A percentile compares a stretch with the other conserved stretches of the same genome.
These are phyloP conservation scores for Cetoscarus ocellatus DNA, from an alignment of 2,797 vertebrate species.

Conservation along the genomic window DNA sequence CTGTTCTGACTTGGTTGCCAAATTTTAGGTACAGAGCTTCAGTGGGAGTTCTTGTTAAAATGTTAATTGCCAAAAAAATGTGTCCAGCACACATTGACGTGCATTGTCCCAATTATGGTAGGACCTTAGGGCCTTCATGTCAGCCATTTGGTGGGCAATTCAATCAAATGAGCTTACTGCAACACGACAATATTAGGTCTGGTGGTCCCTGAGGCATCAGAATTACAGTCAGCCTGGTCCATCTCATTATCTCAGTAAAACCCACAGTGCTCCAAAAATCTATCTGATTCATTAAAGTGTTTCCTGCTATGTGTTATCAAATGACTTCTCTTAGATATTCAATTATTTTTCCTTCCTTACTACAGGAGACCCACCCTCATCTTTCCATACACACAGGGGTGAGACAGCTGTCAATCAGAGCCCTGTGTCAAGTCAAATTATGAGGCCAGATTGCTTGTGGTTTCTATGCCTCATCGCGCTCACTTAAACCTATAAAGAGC, in stretches of 20 bases:
- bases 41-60: background rate
- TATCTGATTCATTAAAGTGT: background rate
- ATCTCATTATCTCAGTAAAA: slow-evolving; percentile 4
- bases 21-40: background rate
- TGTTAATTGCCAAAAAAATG: background rate
- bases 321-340: background rate
- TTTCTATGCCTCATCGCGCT: background rate
- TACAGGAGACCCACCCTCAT: background rate
- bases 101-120: background rate
- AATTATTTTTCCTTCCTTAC: background rate
- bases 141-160: slow-evolving; percentile 1
- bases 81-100: background rate
- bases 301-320: background rate
- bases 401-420: slow-evolving; percentile 37
- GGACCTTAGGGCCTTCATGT: background rate
- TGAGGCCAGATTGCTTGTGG: slow-evolving; percentile 3
- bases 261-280: background rate
- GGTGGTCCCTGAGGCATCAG: background rate
- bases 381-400: slow-evolving; percentile 2
- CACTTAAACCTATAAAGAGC: background rate
- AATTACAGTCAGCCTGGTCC: background rate
- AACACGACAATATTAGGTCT: slow-evolving; percentile 2
- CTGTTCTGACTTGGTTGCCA: too few species aligned
- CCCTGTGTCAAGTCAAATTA: slow-evolving; percentile 24
- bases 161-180: slow-evolving; percentile 14